A percentile compares a stretch with the other conserved stretches of the same genome.
phyloP scores from a whole-genome alignment of 37 sponge, comb jelly and placozoan genomes.

The Spongilla lacustris region DNA sequence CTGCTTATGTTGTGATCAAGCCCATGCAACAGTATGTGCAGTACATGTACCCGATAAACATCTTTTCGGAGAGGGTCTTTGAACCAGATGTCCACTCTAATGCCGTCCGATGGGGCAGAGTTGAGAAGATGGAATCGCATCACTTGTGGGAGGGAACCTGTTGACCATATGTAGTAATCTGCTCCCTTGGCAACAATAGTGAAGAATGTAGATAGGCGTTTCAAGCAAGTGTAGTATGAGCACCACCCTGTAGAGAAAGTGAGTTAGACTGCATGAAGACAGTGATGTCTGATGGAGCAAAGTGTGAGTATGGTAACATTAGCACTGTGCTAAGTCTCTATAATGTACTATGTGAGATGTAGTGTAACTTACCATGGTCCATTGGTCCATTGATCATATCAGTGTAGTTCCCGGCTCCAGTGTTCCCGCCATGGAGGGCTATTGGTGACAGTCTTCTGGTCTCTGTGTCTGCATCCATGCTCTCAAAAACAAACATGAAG shows the following conservation, averaged over 20 bases:
- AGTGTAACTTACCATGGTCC: constrained; percentile 83
- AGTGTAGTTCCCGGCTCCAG: constrained; percentile 70
- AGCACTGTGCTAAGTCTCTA: neutral
- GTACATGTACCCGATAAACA: constrained; percentile 77
- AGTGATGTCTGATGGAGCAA: too few species aligned
- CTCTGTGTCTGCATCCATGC: constrained; percentile 91
- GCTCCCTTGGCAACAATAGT: constrained; percentile 71
- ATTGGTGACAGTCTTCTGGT: constrained; percentile 84
- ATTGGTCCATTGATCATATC: constrained; percentile 93
- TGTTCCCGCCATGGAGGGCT: constrained; percentile 86
- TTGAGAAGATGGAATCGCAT: constrained; percentile 82
- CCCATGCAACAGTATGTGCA: too few species aligned
- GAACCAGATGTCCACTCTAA: constrained; percentile 74
- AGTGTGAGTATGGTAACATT: too few species aligned
- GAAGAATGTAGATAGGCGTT: constrained; percentile 89
- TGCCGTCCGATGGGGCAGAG: constrained; percentile 50
- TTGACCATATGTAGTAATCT: constrained; percentile 78
- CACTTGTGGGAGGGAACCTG: constrained; percentile 61
- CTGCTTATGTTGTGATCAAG: too few species aligned
- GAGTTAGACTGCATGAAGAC: too few species aligned
- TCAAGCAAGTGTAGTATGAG: constrained; percentile 90
- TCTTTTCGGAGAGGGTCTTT: constrained; percentile 80
- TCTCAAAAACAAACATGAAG: constrained; percentile 88
- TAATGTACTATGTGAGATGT: too few species aligned
- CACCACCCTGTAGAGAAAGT: constrained; percentile 92